Base-by-base conservation (phyloP, 1,140 invertebrate species). In the Nebria ingens region DNA sequence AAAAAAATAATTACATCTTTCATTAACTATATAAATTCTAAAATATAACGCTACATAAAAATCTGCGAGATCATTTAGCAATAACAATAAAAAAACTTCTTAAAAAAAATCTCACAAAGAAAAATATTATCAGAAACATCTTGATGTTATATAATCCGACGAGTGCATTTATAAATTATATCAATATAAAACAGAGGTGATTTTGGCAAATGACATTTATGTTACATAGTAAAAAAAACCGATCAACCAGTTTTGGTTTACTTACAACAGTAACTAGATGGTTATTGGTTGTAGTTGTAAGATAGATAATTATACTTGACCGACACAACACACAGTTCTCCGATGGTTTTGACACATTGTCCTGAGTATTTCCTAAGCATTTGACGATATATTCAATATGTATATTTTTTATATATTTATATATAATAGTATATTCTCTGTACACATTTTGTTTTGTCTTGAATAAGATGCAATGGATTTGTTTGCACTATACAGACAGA, bases 141-240 rank as follows among this genome's bases (percentile, higher is more conserved):
- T 53, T 57, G 52, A 21, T 55, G 25, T 29, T 23, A 55, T 19
- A 38, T 51, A 53, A 53, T 53, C 19, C 25, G 45, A 49, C 42
- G 20, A 51, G 45, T 49, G 12, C 42, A 54, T 51, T 54, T 54
- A 54, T 56, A 58, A 59, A 49, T 52, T 56, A 53, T 58, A 38
- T 54, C 42, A 58, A 61, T 62, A 61, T 64, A 45, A 45, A 45
- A 45, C 40, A 65, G 61, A 66, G 60, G 62, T 64, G 65, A 63
- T 67, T 70, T 70, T 70, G 68, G 68, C 68, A 70, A 70, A 69
- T 70, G 68, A 70, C 68, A 70, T 70, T 69, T 70, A 67, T 68
- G 65, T 68, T 69, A 69, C 68, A 68, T 68, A 70, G 68, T 70
- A 68, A 59, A 63, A 66, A n/a, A 65, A 63, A 62, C 55, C 52